Evolutionary conservation across 2,113 vertebrate genomes (phyloP).

Genomic region (Pseudopipra pipra): DNA sequence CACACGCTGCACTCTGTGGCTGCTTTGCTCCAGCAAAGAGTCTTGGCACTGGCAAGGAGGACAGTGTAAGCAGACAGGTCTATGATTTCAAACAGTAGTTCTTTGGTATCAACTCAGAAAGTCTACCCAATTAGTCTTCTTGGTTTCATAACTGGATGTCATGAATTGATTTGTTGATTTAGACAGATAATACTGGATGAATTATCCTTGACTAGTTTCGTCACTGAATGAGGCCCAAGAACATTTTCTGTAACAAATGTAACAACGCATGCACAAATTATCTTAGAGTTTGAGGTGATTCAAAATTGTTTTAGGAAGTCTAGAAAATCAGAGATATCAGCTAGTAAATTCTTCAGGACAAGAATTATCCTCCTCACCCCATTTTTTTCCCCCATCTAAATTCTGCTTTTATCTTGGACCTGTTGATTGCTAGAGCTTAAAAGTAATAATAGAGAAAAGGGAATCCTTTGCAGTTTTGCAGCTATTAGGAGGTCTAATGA

Average conservation of each 20-base stretch:
- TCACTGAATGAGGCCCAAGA: not conserved
- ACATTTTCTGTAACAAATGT: not conserved
- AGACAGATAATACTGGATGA: not conserved
- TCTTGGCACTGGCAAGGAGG: fast-evolving
- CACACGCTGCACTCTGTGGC: fast-evolving
- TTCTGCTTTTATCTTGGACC: not conserved
- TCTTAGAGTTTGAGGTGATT: not conserved
- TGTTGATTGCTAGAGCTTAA: not conserved
- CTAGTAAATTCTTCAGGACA: not conserved
- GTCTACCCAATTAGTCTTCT: not conserved
- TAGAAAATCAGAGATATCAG: not conserved
- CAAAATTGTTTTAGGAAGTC: not conserved
- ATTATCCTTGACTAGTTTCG: not conserved
- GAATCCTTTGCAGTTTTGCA: not conserved
- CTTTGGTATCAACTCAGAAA: not conserved
- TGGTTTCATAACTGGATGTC: not conserved
- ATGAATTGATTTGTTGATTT: not conserved
- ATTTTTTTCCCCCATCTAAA: not conserved
- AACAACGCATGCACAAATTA: not conserved
- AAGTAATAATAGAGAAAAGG: not conserved
- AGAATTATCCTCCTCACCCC: not conserved
- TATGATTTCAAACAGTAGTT: not conserved
- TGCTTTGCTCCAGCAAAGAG: not conserved
- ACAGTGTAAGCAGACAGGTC: fast-evolving
- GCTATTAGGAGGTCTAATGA: not conserved